phyloP scores from a whole-genome alignment of 1,140 invertebrate genomes.

The Bicyclus anynana region DNA sequence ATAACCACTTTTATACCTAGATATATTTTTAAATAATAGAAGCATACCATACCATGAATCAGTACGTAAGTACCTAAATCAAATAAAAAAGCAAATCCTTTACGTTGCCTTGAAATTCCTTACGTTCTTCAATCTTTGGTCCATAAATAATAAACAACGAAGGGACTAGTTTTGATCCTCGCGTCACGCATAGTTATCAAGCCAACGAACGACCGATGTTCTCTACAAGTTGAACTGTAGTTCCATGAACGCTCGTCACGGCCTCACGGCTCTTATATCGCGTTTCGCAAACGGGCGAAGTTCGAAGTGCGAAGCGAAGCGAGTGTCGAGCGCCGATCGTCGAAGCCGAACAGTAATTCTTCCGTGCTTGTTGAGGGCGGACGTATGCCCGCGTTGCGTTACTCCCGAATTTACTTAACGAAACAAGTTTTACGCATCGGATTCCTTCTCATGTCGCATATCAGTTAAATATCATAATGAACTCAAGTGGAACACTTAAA shows the following conservation, averaged over 20 bases:
- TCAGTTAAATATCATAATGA: conserved; percentile 39
- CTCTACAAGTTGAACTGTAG: conserved; percentile 31
- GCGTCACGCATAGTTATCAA: conserved; percentile 24
- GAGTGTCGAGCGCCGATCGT: too few species aligned
- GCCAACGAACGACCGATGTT: conserved; percentile 19
- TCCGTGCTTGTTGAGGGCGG: conserved; percentile 45
- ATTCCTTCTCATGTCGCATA: conserved; percentile 29
- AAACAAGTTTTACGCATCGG: conserved; percentile 57
- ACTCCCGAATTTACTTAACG: conserved; percentile 36
- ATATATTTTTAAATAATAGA: neutral
- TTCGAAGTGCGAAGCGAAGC: too few species aligned
- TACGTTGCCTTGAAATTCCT: conserved; percentile 9
- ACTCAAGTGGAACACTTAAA: conserved; percentile 36
- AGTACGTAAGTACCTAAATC: neutral
- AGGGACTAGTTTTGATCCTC: conserved; percentile 46
- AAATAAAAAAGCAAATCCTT: conserved; percentile 4
- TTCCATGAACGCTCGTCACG: conserved; percentile 43
- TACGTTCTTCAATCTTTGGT: conserved; percentile 17
- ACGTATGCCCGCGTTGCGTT: conserved; percentile 36
- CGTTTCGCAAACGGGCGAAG: conserved; percentile 9
- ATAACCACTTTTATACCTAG: too few species aligned
- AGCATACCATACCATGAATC: neutral
- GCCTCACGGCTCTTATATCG: conserved; percentile 49
- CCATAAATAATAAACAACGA: conserved; percentile 30
- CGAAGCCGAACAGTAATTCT: conserved; percentile 29